Base-by-base conservation (phyloP, 2,888 invertebrate species). In the Drosophila mimica region DNA sequence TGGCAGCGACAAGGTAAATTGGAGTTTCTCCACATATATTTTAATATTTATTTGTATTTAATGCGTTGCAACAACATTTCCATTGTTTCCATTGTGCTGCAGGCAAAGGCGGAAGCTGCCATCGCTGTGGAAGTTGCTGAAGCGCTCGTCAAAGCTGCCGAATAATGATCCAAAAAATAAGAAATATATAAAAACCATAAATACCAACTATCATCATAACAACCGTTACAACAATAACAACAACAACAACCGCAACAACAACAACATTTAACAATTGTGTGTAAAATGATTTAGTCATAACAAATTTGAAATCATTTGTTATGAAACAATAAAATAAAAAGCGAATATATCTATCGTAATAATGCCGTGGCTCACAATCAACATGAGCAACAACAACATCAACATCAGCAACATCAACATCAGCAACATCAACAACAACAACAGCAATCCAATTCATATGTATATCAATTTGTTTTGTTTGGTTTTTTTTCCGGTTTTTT, bases 41-140 rank as follows among this genome's bases (percentile, higher is more conserved):
- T n/a, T 0, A 15, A 36, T 15, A 30, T 9, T 3, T 6, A 59
- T 4, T 46, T 13, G 20, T 46, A 46, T 46, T 46, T 46, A 46
- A 46, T 46, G 20, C 20, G 20, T 15, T 46, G 20, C 15, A 20
- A 46, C 20, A 46, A 13, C 11, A 31, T 30, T 34, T 30, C 13
- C 43, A 20, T 38, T 3, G 11, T 20, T 43, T 25, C 28, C 17
- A n/a, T 60, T 62, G 76, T 72, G 61, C 69, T 94, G 9, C 92
- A 96, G 96, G 96, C 95, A 53, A 95, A 94, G 93, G 99, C 98
- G 20, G 98, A 98, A 94, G 99, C 99, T 60, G 96, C 96, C 75
- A 98, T 99, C 91, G 97, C 98, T 43, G 94, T 99, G 11, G 99
- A 99, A 94, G 98, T 98, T 62, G 98, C 97, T 60, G 98, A 99